Evolutionary conservation across 2,888 invertebrate species (phyloP).

Genomic region (Chrysodeixis includens): DNA sequence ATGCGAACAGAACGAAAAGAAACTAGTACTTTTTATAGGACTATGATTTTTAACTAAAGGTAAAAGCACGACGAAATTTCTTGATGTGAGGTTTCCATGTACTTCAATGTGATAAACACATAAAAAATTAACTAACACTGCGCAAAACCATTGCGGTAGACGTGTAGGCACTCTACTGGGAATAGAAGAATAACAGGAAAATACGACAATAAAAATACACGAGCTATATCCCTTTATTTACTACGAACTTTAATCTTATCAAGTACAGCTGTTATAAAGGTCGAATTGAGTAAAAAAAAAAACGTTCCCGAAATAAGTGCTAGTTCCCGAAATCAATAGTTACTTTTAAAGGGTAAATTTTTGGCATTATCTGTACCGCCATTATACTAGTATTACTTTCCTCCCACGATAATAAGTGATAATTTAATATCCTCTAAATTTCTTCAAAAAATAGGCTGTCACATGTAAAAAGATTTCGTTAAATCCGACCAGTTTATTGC

Average conservation of each 20-base stretch:
- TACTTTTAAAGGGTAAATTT: too few species aligned
- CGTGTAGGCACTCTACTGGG: not conserved
- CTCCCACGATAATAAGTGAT: too few species aligned
- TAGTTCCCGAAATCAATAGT: too few species aligned
- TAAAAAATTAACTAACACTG: not conserved
- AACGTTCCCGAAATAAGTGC: too few species aligned
- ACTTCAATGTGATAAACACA: not conserved
- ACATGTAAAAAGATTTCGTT: too few species aligned
- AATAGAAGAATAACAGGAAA: not conserved
- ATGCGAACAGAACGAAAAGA: too few species aligned
- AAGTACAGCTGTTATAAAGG: conserved; percentile 2
- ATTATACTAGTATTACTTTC: too few species aligned
- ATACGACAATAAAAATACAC: not conserved
- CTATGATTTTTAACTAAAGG: not conserved
- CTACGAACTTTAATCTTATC: conserved; percentile 4
- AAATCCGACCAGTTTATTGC: too few species aligned
- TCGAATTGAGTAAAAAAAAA: not conserved
- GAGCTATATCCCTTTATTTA: not conserved
- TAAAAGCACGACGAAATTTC: not conserved
- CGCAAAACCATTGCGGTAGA: not conserved
- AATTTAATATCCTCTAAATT: too few species aligned
- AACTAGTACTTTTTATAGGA: not conserved
- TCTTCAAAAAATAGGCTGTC: too few species aligned
- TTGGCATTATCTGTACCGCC: too few species aligned
- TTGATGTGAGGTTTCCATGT: not conserved